These are phyloP conservation scores for Tapirus terrestris DNA, from an alignment of 2,113 vertebrate genomes.

Conservation along the genomic window DNA sequence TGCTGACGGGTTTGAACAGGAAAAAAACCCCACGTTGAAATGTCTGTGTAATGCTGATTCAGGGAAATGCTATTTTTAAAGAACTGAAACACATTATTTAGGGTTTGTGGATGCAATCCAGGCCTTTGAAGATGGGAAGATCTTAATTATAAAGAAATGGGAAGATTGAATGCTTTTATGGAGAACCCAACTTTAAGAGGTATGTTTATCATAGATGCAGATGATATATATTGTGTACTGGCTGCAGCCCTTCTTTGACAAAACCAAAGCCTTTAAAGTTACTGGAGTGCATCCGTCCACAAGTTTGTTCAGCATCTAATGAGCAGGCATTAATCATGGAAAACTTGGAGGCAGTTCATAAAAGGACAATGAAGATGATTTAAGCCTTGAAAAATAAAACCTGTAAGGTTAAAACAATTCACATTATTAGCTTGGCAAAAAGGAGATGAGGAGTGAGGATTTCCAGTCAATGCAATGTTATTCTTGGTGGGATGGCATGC, in stretches of 20 bases:
- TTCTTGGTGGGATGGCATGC: constrained; percentile 31
- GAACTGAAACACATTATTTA: constrained; percentile 75
- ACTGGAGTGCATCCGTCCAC: constrained; percentile 57
- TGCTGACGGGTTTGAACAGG: constrained; percentile 57
- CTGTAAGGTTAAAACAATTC: constrained; percentile 75
- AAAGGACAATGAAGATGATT: constrained; percentile 75
- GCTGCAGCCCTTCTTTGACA: constrained; percentile 59
- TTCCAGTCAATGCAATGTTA: constrained; percentile 58
- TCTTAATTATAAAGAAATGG: constrained; percentile 79
- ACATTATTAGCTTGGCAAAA: constrained; percentile 69
- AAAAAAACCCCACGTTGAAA: constrained; percentile 21
- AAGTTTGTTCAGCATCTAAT: constrained; percentile 73
- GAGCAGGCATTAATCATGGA: constrained; percentile 72
- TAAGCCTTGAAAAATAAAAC: constrained; percentile 75
- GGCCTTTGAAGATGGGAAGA: constrained; percentile 78
- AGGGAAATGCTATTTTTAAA: constrained; percentile 75
- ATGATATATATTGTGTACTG: constrained; percentile 69
- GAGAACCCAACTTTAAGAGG: constrained; percentile 51
- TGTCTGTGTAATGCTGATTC: constrained; percentile 69
- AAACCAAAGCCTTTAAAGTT: constrained; percentile 71
- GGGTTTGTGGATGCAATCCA: constrained; percentile 71
- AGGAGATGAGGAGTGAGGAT: constrained; percentile 48
- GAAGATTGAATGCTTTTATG: constrained; percentile 72
- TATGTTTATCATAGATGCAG: constrained; percentile 76
- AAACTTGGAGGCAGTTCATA: constrained; percentile 77